Conservation (phyloP, 2,113 vertebrate genomes). For the Indicator indicator region DNA sequence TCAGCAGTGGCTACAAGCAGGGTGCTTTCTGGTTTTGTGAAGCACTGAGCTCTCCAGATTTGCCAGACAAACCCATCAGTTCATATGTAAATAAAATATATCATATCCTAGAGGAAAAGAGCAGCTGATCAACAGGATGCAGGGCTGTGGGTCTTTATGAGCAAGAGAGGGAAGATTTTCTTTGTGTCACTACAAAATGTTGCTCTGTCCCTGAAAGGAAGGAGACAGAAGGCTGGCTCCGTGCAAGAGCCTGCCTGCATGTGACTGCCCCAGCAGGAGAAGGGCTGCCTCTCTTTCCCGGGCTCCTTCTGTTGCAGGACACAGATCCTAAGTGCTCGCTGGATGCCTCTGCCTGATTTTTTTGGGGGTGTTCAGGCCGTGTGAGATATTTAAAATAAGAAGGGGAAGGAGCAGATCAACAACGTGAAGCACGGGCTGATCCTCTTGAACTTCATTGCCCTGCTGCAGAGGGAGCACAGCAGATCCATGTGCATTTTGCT, state of each 20-base stretch:
- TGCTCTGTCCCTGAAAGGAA: constrained; percentile 74
- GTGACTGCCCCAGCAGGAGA: constrained; percentile 71
- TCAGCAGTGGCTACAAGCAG: not conserved
- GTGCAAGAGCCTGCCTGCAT: constrained; percentile 69
- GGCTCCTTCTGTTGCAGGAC: constrained; percentile 58
- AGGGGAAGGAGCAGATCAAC: constrained; percentile 9
- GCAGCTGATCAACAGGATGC: constrained; percentile 73
- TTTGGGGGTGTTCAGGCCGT: not conserved
- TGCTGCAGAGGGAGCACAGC: not conserved
- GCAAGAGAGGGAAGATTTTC: constrained; percentile 73
- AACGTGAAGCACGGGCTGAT: constrained; percentile 21
- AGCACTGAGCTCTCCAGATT: constrained; percentile 17
- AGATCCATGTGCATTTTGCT: constrained; percentile 1
- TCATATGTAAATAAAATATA: constrained; percentile 77
- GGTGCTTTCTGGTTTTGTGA: constrained; percentile 3
- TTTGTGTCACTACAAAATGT: constrained; percentile 78
- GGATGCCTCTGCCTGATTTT: constrained; percentile 16
- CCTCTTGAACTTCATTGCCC: constrained; percentile 8
- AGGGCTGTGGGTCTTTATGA: constrained; percentile 67
- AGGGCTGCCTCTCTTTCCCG: constrained; percentile 59
- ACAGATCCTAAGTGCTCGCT: constrained; percentile 24
- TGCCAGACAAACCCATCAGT: constrained; percentile 40
- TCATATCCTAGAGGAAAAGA: constrained; percentile 72
- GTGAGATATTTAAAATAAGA: constrained; percentile 35
- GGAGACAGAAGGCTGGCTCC: constrained; percentile 76